Base-by-base conservation (phyloP, 2,888 invertebrate species). In the Pyrocoelia pectoralis region DNA sequence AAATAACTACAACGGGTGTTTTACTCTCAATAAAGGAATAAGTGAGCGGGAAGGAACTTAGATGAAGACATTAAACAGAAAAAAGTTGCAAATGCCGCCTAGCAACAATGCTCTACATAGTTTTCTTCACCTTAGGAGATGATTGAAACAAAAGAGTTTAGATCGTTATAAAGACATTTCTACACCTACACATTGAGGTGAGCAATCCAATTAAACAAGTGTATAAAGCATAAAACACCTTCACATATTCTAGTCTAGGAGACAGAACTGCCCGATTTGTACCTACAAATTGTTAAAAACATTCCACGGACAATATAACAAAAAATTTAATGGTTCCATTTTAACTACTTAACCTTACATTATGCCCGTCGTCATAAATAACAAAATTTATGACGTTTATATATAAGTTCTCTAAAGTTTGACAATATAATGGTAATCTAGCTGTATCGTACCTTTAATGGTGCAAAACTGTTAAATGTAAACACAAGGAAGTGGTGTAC, bases 391-490 rank as follows among this genome's bases (percentile, higher is more conserved):
- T 54, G 58, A 58, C 24, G 58, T 40, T 29, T 24, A n/a, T 24
- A 24, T 33, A n/a, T 33, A 10, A 50, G 51, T 53, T 43, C 50
- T 63, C n/a, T 58, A 63, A 63, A 24, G 15, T 63, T 53, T 51
- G 58, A 63, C 50, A 58, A 58, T 24, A 55, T 59, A 48, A 53
- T n/a, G n/a, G 57, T 57, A 52, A 29, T 58, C 33, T 33, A 33
- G 33, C 33, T 49, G 58, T 55, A 59, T 58, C 49, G 49, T 58
- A 59, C 58, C 58, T 63, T 54, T 59, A 63, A 10, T 52, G 55
- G 58, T 58, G 63, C 63, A 63, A 63, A 63, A 63, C 63, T 63
- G 63, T 63, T 63, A 63, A 63, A 63, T 63, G 63, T 63, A 63
- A 63, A 63, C 58, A 63, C 58, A 53, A 64, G 64, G 64, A 64